These are phyloP conservation scores for Meghimatium bilineatum DNA, from an alignment of 2,888 invertebrate species.

Conservation along the genomic window DNA sequence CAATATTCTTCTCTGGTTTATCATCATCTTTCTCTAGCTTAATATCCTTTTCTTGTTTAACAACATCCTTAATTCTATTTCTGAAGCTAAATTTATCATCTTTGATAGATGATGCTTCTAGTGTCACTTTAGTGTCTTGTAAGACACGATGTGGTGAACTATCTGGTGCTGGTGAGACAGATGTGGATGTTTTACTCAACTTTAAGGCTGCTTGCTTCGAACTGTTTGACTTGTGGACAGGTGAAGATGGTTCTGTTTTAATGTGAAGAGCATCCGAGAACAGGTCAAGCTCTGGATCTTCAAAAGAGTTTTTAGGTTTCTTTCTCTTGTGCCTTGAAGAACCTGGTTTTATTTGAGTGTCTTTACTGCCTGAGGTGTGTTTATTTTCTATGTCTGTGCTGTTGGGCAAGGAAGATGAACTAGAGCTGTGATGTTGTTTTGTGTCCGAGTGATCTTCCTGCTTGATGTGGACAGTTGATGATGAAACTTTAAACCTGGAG, in stretches of 20 bases:
- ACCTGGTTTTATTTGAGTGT: not conserved
- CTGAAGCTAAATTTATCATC: not conserved
- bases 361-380: not conserved
- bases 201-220: not conserved
- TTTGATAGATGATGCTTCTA: not conserved
- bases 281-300: slow-evolving; percentile 30
- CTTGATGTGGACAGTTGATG: not conserved
- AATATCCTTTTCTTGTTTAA: not conserved
- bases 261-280: slow-evolving; percentile 39
- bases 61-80: not conserved
- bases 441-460: not conserved
- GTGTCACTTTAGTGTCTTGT: not conserved
- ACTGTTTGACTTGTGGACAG: not conserved
- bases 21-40: not conserved
- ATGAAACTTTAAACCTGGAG: not conserved
- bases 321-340: slow-evolving; percentile 16
- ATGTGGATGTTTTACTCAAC: not conserved
- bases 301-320: not conserved
- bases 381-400: not conserved
- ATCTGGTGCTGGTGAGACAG: not conserved
- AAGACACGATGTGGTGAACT: not conserved
- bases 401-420: not conserved
- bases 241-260: slow-evolving; percentile 29
- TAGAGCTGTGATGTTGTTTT: not conserved
- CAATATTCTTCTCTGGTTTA: not conserved